Evolutionary conservation across 2,797 vertebrate genomes (phyloP).

Genomic region (Allobates femoralis): DNA sequence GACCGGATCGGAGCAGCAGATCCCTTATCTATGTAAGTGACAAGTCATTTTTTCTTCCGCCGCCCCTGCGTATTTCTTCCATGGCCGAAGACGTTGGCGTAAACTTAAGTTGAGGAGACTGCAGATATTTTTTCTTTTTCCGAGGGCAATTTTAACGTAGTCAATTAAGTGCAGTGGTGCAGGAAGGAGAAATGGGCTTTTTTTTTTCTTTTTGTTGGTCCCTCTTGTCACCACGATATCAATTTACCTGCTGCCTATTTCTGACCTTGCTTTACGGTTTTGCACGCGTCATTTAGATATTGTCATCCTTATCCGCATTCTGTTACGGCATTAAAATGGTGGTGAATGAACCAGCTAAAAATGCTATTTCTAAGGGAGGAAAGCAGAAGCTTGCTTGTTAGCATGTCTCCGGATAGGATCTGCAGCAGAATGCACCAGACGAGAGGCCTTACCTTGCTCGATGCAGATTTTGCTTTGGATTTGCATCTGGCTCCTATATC

Average conservation of each 20-base stretch:
- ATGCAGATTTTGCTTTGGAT: constrained; percentile 32
- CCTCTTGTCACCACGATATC: background rate
- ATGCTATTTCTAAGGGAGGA: constrained; percentile 21
- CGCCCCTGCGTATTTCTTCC: constrained; percentile 51
- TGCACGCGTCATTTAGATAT: constrained; percentile 56
- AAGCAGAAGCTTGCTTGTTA: constrained; percentile 14
- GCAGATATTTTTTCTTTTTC: constrained; percentile 66
- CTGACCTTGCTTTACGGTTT: constrained; percentile 55
- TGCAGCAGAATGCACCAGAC: constrained; percentile 22
- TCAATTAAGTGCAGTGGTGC: background rate
- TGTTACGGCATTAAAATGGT: constrained; percentile 26
- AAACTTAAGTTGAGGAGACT: constrained; percentile 61
- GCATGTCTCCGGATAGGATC: background rate
- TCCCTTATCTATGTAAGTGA: constrained; percentile 95
- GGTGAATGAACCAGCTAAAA: constrained; percentile 47
- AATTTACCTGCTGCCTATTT: constrained; percentile 50
- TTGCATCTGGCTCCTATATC: constrained; percentile 44
- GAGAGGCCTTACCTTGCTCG: constrained; percentile 64
- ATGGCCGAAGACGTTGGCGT: constrained; percentile 50
- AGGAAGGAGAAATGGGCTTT: constrained; percentile 39
- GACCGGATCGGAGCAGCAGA: constrained; percentile 90
- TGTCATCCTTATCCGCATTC: constrained; percentile 31
- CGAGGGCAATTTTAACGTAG: constrained; percentile 56
- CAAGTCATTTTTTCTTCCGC: constrained; percentile 48
- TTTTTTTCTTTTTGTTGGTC: constrained; percentile 61